Evolutionary conservation across 2,888 invertebrate genomes (phyloP), one percentile per base, ranked within the genome.

Genomic region (Nemurella pictetii): DNA sequence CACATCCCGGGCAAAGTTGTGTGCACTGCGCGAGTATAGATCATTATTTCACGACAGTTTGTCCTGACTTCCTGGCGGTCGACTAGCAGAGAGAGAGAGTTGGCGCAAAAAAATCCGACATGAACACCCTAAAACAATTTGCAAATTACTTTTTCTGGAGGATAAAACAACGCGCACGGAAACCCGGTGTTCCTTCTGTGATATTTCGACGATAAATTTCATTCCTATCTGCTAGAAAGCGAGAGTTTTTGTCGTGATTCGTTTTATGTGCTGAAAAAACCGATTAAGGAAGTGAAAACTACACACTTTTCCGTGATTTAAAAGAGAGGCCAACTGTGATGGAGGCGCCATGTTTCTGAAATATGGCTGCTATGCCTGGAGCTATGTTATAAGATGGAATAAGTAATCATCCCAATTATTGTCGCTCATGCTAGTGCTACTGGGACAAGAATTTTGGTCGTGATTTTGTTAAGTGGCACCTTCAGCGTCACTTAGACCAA

Each of bases 11-110:
- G 72, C n/a, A 27, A 82, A 29, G 26, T 82, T 28, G 72, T 26
- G 73, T 82, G 80, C 30, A 30, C 12, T 27, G 29, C 36, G 26
- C n/a, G 80, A 35, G 29, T 82, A 82, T 82, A 72, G 55, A 72
- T 82, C 55, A 82, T 82, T 82, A 82, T 82, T 72, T 36, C 55
- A 20, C 29, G 29, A 55, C 27, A 7, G 2, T 29, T 28, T 72
- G 7, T 9, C 82, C 9, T 29, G 20, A 27, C 29, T 72, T 72
- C 72, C 28, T 20, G 9, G 2, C 27, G 4, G 29, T 9, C 29
- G 30, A 30, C 5, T 29, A 80, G 32, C 20, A 80, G n/a, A 32
- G 26, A 27, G n/a, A 36, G 30, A 29, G 30, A 78, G 2, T 78
- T 78, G 28, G 30, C 78, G 25, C 25, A n/a, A 74, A 78, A 30